phyloP scores from a whole-genome alignment of 2,797 vertebrate genomes.

The Morelia viridis region DNA sequence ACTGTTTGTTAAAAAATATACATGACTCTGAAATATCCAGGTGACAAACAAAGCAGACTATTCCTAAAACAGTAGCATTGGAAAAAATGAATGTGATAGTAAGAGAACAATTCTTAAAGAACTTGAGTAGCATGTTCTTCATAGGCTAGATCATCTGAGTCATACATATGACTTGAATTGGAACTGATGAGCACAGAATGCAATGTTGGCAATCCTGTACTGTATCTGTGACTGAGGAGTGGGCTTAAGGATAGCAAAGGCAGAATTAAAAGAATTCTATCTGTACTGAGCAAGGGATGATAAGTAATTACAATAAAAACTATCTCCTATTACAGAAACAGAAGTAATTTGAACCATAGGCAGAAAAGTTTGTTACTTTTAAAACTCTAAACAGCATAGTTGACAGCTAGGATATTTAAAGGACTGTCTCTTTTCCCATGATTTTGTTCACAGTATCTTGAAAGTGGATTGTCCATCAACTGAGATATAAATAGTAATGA shows the following conservation, averaged over 20 bases:
- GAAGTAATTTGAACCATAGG: background rate
- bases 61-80: background rate
- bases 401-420: background rate
- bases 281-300: background rate
- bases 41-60: background rate
- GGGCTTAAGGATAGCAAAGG: background rate
- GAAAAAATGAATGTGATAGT: background rate
- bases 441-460: background rate
- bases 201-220: background rate
- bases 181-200: background rate
- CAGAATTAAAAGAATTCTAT: background rate
- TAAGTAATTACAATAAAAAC: background rate
- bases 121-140: background rate
- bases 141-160: background rate
- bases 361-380: background rate
- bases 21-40: background rate
- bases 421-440: background rate
- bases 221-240: background rate
- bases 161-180: background rate
- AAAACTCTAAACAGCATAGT: background rate
- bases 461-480: background rate
- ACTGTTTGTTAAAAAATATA: background rate
- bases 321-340: background rate
- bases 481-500: background rate
- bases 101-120: background rate